A percentile compares a stretch with the other conserved stretches of the same genome.
phyloP scores from a whole-genome alignment of 2,888 invertebrate species.

The Drosophila kokeensis region DNA sequence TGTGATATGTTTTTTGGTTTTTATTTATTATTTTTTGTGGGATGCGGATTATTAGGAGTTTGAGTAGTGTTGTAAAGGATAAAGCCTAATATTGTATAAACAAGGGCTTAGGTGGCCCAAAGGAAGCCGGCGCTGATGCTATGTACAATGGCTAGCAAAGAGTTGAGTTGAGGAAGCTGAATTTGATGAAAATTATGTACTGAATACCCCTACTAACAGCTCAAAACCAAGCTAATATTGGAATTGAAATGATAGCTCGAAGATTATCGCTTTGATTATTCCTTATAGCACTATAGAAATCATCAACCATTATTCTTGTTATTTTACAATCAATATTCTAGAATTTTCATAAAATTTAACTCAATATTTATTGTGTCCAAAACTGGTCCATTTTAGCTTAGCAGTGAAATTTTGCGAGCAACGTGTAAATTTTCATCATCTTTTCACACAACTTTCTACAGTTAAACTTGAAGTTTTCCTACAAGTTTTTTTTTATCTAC shows the following conservation, averaged over 20 bases:
- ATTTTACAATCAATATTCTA: neutral
- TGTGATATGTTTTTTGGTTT: slow-evolving; percentile 17
- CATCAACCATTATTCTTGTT: neutral
- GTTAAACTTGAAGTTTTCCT: neutral
- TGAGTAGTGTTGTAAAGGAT: slow-evolving; percentile 21
- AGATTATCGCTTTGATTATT: neutral
- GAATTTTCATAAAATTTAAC: neutral
- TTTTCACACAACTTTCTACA: neutral
- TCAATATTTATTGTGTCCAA: neutral
- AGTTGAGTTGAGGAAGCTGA: neutral
- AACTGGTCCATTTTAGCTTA: neutral
- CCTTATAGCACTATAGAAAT: neutral
- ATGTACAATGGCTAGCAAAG: slow-evolving; percentile 3
- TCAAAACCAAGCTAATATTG: neutral
- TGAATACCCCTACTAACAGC: neutral
- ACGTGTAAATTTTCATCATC: neutral
- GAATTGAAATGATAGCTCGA: neutral
- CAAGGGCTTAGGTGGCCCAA: neutral
- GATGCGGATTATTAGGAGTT: slow-evolving; percentile 14
- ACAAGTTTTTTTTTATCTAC: neutral
- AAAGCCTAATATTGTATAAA: neutral
- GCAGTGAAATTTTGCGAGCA: neutral
- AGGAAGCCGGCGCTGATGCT: neutral
- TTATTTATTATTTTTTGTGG: slow-evolving; percentile 9
- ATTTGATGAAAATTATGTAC: neutral